A percentile compares a stretch with the other conserved stretches of the same genome.
These are phyloP conservation scores for Hydrozoanthus gracilis DNA, from an alignment of 92 coral and sea anemone species.

Conservation along the genomic window DNA sequence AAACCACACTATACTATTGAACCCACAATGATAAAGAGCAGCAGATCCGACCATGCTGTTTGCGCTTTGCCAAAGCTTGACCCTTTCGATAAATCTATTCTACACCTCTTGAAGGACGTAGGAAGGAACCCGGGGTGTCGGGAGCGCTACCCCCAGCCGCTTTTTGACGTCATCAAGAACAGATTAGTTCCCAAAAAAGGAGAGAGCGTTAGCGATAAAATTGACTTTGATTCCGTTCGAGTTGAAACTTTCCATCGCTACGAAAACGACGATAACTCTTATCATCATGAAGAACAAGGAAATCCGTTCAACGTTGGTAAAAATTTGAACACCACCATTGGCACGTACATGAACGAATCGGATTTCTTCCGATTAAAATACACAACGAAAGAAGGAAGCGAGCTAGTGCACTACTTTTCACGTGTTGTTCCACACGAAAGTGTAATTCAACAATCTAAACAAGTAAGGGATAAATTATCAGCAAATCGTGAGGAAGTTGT, in stretches of 20 bases:
- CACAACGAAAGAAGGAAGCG: constrained; percentile 44
- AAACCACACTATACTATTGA: constrained; percentile 39
- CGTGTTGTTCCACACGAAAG: constrained; percentile 62
- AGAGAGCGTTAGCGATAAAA: constrained; percentile 12
- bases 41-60: background rate
- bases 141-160: constrained; percentile 60
- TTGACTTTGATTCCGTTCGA: constrained; percentile 47
- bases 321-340: constrained; percentile 2
- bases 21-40: constrained; percentile 6
- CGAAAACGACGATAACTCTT: constrained; percentile 44
- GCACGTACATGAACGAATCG: constrained; percentile 61
- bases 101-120: constrained; percentile 67
- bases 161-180: constrained; percentile 71
- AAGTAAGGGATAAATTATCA: background rate
- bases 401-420: constrained; percentile 56
- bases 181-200: constrained; percentile 62
- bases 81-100: constrained; percentile 83
- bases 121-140: constrained; percentile 80
- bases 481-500: background rate
- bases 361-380: constrained; percentile 77
- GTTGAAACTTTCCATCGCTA: constrained; percentile 74
- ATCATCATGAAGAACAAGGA: constrained; percentile 42
- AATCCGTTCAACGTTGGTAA: constrained; percentile 42
- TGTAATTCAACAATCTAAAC: constrained; percentile 41
- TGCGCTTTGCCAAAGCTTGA: constrained; percentile 78